Evolutionary conservation across 1,140 invertebrate species (phyloP).

Genomic region (Stegodyphus mimosarum): DNA sequence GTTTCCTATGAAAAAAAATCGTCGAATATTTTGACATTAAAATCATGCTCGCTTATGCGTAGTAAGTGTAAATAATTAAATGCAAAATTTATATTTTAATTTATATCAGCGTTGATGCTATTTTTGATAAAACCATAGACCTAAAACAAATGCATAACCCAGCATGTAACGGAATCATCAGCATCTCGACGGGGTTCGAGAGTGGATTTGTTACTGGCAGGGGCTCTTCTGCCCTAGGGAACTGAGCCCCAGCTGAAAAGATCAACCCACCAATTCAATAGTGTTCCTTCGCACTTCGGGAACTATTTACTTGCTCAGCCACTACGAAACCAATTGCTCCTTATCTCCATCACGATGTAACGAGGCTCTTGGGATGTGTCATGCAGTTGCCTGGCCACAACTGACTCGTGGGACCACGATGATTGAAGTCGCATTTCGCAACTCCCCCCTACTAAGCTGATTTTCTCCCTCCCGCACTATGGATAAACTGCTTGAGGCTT

Average conservation of each 20-base stretch:
- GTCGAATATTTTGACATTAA: too few relatives aligned
- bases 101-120: too few relatives aligned
- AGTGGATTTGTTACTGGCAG: too few relatives aligned
- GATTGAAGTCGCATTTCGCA: slow-evolving; percentile 8
- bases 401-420: neutral
- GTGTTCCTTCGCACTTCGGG: slow-evolving; percentile 44
- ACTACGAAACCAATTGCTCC: slow-evolving; percentile 54
- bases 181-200: neutral
- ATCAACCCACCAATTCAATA: slow-evolving; percentile 55
- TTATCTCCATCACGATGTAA: slow-evolving; percentile 57
- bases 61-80: too few relatives aligned
- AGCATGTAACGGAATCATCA: too few relatives aligned
- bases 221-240: slow-evolving; percentile 8
- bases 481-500: too few relatives aligned
- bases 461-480: too few relatives aligned
- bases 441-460: neutral
- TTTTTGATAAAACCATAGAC: too few relatives aligned
- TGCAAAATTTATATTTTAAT: too few relatives aligned
- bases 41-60: too few relatives aligned
- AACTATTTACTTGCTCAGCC: slow-evolving; percentile 50
- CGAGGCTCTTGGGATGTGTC: slow-evolving; percentile 58
- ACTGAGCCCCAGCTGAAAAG: slow-evolving; percentile 6
- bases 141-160: too few relatives aligned
- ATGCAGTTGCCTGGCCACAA: neutral
- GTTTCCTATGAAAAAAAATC: too few relatives aligned